These are phyloP conservation scores for Molossus molossus DNA, from an alignment of 2,797 vertebrate species.

Conservation along the genomic window DNA sequence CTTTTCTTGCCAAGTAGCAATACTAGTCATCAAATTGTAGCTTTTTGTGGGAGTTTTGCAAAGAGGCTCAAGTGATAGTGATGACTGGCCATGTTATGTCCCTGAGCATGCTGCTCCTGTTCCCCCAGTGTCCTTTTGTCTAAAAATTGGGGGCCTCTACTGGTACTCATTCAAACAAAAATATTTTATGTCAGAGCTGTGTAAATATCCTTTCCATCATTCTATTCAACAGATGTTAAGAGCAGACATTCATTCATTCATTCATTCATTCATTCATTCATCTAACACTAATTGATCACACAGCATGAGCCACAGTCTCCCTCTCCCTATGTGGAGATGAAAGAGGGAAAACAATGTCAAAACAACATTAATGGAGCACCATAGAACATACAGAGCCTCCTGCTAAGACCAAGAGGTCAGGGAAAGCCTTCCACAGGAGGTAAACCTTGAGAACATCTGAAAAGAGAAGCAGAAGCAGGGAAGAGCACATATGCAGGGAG, in stretches of 20 bases:
- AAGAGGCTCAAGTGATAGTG: neutral
- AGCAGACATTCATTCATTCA: neutral
- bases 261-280: neutral
- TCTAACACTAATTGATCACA: neutral
- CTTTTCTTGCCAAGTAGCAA: conserved; percentile 30
- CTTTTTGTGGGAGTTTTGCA: conserved; percentile 16
- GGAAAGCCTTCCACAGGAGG: neutral
- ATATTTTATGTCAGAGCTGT: conserved; percentile 16
- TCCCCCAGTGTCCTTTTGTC: neutral
- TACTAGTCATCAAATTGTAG: conserved; percentile 51
- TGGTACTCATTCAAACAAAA: conserved; percentile 11
- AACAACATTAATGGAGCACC: neutral
- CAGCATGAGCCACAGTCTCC: neutral
- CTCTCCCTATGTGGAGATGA: neutral
- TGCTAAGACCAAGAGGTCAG: neutral
- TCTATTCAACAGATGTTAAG: conserved; percentile 41
- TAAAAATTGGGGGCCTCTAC: neutral
- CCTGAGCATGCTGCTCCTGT: neutral
- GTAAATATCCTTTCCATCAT: neutral
- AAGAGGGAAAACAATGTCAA: conserved; percentile 28
- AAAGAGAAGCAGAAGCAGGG: neutral
- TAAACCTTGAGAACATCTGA: neutral
- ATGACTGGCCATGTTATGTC: neutral
- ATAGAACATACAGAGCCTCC: neutral
- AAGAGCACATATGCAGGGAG: neutral